Conservation (phyloP, 2,888 invertebrate genomes). For the Pristionchus japonicus region DNA sequence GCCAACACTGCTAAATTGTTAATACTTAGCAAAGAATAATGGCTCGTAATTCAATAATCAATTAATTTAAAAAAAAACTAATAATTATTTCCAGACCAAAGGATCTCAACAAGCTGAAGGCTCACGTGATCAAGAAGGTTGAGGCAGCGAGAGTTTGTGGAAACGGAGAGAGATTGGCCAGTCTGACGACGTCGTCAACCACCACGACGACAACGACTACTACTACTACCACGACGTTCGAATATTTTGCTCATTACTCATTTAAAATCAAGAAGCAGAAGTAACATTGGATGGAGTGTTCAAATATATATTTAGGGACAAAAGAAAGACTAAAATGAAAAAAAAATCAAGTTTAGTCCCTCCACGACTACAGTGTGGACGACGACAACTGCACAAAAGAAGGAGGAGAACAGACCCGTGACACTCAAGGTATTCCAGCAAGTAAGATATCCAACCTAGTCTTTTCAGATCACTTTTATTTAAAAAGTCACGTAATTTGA, state of each 20-base stretch:
- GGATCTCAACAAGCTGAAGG: slow-evolving; percentile 38
- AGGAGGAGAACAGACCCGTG: slow-evolving; percentile 7
- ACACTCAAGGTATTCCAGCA: slow-evolving; percentile 7
- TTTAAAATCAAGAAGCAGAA: too few relatives aligned
- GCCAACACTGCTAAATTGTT: too few relatives aligned
- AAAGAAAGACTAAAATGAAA: neutral
- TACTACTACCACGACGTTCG: slow-evolving; percentile 32
- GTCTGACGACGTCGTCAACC: slow-evolving; percentile 43
- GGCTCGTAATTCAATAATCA: neutral
- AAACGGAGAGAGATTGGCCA: slow-evolving; percentile 40
- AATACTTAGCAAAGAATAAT: neutral
- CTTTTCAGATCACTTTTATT: too few relatives aligned
- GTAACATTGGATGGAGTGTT: neutral
- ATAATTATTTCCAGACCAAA: neutral
- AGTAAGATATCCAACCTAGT: neutral
- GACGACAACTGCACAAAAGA: slow-evolving; percentile 25
- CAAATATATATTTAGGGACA: too few relatives aligned
- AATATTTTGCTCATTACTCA: too few relatives aligned
- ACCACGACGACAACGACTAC: slow-evolving; percentile 26
- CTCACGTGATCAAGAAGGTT: slow-evolving; percentile 20
- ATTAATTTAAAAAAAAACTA: neutral
- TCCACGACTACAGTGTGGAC: neutral
- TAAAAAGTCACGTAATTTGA: too few relatives aligned
- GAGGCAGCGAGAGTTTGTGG: slow-evolving; percentile 40
- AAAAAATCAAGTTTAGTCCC: neutral